Conservation (phyloP, 2,113 vertebrate species). For the Malurus cyaneus region DNA sequence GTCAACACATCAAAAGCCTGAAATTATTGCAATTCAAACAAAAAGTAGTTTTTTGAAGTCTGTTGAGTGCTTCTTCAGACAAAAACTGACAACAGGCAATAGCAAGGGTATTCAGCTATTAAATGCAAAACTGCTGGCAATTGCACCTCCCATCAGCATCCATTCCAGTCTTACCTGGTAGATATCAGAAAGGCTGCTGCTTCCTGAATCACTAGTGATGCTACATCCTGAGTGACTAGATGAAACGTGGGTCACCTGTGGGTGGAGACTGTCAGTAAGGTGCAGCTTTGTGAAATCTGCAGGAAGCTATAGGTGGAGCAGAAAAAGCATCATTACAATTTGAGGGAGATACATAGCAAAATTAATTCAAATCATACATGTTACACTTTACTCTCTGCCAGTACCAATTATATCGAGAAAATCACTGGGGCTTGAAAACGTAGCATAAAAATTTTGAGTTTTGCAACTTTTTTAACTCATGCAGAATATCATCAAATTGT, state of each 20-base stretch:
- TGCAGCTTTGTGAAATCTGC: slow-evolving; percentile 99
- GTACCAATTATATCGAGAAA: neutral
- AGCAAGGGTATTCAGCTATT: neutral
- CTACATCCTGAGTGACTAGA: slow-evolving; percentile 99
- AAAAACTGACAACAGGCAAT: neutral
- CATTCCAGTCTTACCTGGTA: slow-evolving; percentile 89
- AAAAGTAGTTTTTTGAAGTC: neutral
- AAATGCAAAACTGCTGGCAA: neutral
- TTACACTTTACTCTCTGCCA: neutral
- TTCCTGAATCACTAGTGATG: slow-evolving; percentile 99
- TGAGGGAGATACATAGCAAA: slow-evolving; percentile 14
- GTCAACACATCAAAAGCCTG: neutral
- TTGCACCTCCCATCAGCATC: neutral
- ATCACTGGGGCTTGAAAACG: neutral
- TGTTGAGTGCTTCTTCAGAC: neutral
- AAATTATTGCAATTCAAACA: neutral
- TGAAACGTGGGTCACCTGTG: slow-evolving; percentile 97
- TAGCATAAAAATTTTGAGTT: neutral
- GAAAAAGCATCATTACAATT: slow-evolving; percentile 67
- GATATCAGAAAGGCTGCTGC: slow-evolving; percentile 99
- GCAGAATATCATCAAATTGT: neutral
- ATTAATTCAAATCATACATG: neutral
- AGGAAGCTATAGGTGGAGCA: slow-evolving; percentile 83
- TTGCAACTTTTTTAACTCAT: neutral
- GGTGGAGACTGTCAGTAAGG: slow-evolving; percentile 97